These are phyloP conservation scores for Malacosoma neustria DNA, from an alignment of 2,888 invertebrate species.

Conservation along the genomic window DNA sequence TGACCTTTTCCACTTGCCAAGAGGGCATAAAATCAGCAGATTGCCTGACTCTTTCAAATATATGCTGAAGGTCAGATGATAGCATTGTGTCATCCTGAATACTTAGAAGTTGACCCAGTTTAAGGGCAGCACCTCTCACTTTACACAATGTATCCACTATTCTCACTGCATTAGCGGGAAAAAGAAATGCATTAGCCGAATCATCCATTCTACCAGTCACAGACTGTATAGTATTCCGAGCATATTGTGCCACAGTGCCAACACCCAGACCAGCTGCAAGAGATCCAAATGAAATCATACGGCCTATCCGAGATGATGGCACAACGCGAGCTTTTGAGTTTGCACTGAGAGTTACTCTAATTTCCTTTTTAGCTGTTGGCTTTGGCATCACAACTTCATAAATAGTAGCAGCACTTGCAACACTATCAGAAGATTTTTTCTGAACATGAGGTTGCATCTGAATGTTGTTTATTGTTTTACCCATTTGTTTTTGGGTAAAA, in stretches of 20 bases:
- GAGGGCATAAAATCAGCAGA: conserved; percentile 99
- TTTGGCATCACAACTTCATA: conserved; percentile 30
- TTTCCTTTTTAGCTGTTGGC: conserved; percentile 58
- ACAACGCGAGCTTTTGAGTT: conserved; percentile 89
- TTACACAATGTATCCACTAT: conserved; percentile 98
- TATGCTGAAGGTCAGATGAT: conserved; percentile 91
- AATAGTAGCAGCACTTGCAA: neutral
- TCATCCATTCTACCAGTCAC: conserved; percentile 67
- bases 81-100: conserved; percentile 95
- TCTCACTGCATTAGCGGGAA: conserved; percentile 86
- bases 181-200: conserved; percentile 79
- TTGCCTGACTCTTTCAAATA: conserved; percentile 97
- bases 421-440: no score
- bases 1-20: conserved; percentile 93
- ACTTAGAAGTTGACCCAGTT: conserved; percentile 97
- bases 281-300: conserved; percentile 94
- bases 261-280: conserved; percentile 94
- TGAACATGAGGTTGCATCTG: no score
- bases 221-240: conserved; percentile 81
- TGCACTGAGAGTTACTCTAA: conserved; percentile 64
- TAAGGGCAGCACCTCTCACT: conserved; percentile 97
- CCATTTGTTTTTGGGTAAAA: no score
- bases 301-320: conserved; percentile 89
- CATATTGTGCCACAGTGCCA: conserved; percentile 93
- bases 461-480: no score